Evolutionary conservation across 2,113 vertebrate genomes (phyloP).

Genomic region (Octodon degus): DNA sequence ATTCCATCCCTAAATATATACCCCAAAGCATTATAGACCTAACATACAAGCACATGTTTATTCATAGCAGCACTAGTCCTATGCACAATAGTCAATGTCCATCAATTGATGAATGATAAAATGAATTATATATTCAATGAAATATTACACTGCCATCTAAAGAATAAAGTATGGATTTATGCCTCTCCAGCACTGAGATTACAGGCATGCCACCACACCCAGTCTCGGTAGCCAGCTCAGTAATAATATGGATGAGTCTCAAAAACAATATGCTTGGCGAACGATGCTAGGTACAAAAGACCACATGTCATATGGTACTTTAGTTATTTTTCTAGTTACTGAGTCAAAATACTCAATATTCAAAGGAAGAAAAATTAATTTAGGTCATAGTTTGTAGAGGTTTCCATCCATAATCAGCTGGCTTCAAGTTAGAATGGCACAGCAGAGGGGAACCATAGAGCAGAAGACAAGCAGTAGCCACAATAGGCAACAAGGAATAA

Average conservation of each 20-base stretch:
- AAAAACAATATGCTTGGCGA: conserved; percentile 19
- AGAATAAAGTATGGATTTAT: not conserved
- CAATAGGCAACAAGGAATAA: not conserved
- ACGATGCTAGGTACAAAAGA: not conserved
- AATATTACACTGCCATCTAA: conserved; percentile 27
- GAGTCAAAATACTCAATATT: not conserved
- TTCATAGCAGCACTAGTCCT: not conserved
- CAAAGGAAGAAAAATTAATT: not conserved
- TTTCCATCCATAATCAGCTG: not conserved
- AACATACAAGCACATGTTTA: not conserved
- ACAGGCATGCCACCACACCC: too few species aligned
- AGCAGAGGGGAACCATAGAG: not conserved
- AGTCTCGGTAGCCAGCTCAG: too few species aligned
- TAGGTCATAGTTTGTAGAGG: not conserved
- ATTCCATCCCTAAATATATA: not conserved
- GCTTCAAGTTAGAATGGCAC: not conserved
- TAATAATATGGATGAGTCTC: not conserved
- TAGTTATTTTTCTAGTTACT: not conserved
- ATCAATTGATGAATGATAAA: conserved; percentile 4
- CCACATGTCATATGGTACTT: not conserved
- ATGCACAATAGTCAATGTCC: not conserved
- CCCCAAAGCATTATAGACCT: not conserved
- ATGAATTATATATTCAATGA: not conserved
- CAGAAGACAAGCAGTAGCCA: not conserved
- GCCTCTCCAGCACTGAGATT: not conserved